Evolutionary conservation across 2,797 vertebrate genomes (phyloP).

Genomic region (Gallinago nigripennis): DNA sequence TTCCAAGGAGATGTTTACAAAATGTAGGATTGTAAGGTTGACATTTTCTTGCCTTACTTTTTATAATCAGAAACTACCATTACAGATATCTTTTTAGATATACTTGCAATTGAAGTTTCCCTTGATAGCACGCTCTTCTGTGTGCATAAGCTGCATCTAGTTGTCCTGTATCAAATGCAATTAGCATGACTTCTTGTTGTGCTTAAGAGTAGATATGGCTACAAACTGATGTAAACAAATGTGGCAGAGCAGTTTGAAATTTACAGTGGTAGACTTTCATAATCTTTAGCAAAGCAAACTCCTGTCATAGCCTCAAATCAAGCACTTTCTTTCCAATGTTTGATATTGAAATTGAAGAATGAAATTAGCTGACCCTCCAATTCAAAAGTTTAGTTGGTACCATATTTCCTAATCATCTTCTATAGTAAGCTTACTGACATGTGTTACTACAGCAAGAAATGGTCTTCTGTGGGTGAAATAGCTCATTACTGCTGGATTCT

Average conservation of each 20-base stretch:
- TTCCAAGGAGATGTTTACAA: background rate
- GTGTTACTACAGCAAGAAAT: background rate
- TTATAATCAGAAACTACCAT: background rate
- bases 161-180: background rate
- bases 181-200: background rate
- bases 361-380: background rate
- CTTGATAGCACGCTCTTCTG: background rate
- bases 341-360: background rate
- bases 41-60: background rate
- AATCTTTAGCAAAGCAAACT: background rate
- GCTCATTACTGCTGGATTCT: background rate
- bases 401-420: background rate
- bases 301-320: background rate
- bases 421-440: background rate
- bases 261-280: background rate
- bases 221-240: background rate
- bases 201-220: background rate
- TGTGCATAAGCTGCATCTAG: background rate
- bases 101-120: background rate
- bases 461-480: background rate
- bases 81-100: background rate
- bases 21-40: background rate
- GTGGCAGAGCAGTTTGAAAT: background rate
- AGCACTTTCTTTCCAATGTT: background rate
- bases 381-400: background rate